phyloP scores from a whole-genome alignment of 2,113 vertebrate genomes.

The Scalopus aquaticus region DNA sequence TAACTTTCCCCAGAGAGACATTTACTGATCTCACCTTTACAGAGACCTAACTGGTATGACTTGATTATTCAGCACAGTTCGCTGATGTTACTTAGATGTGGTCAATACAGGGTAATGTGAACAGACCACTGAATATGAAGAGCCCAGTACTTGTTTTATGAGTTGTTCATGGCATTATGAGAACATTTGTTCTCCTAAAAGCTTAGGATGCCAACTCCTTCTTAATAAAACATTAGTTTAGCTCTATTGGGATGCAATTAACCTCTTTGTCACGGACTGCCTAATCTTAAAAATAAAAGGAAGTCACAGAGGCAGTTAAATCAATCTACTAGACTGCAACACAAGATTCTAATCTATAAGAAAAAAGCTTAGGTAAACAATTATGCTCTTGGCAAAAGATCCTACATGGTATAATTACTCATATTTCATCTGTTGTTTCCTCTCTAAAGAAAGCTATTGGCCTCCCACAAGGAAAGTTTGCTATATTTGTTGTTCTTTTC shows the following conservation, averaged over 20 bases:
- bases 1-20: slow-evolving; percentile 36
- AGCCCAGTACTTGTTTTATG: slow-evolving; percentile 71
- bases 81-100: slow-evolving; percentile 66
- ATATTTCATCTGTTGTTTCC: slow-evolving; percentile 48
- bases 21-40: slow-evolving; percentile 68
- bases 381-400: slow-evolving; percentile 49
- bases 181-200: slow-evolving; percentile 79
- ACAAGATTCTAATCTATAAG: slow-evolving; percentile 69
- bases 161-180: slow-evolving; percentile 68
- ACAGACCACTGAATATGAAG: slow-evolving; percentile 73
- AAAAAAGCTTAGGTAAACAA: slow-evolving; percentile 80
- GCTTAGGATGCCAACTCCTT: slow-evolving; percentile 59
- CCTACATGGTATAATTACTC: slow-evolving; percentile 70
- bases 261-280: slow-evolving; percentile 82
- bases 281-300: slow-evolving; percentile 81
- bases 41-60: slow-evolving; percentile 31
- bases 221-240: slow-evolving; percentile 84
- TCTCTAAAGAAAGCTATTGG: slow-evolving; percentile 57
- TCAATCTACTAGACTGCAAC: slow-evolving; percentile 75
- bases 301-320: slow-evolving; percentile 82
- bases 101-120: slow-evolving; percentile 70
- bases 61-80: slow-evolving; percentile 73
- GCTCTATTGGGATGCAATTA: slow-evolving; percentile 82
- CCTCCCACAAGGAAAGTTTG: slow-evolving; percentile 35
- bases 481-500: slow-evolving; percentile 46